Conservation (phyloP, 2,113 vertebrate genomes). For the Cyprinodon variegatus region DNA sequence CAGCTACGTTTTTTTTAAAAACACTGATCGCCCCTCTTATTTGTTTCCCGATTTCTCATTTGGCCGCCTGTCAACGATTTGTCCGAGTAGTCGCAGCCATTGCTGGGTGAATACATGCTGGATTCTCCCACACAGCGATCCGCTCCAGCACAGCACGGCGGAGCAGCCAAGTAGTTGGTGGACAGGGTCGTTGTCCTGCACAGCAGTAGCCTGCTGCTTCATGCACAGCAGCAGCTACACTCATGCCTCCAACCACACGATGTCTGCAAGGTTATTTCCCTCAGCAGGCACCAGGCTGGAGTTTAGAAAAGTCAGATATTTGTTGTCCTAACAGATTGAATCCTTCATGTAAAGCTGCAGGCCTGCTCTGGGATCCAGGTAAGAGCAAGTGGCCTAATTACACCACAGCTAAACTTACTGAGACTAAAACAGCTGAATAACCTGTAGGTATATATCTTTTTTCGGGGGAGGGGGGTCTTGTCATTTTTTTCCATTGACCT, state of each 20-base stretch:
- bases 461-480: neutral
- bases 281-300: slow-evolving; percentile 44
- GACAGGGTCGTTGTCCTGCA: slow-evolving; percentile 46
- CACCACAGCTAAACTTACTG: slow-evolving; percentile 46
- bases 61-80: slow-evolving; percentile 67
- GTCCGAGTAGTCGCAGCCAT: slow-evolving; percentile 63
- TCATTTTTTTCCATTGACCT: neutral
- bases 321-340: slow-evolving; percentile 35
- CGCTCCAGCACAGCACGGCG: slow-evolving; percentile 41
- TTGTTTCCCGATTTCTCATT: slow-evolving; percentile 59
- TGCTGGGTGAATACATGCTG: slow-evolving; percentile 65
- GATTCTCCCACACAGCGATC: slow-evolving; percentile 53
- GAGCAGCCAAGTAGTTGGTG: slow-evolving; percentile 57
- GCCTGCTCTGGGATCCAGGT: slow-evolving; percentile 52
- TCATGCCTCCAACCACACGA: slow-evolving; percentile 43
- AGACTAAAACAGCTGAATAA: slow-evolving; percentile 20
- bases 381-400: slow-evolving; percentile 65
- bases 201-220: slow-evolving; percentile 9
- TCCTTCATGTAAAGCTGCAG: slow-evolving; percentile 42
- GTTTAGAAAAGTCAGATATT: slow-evolving; percentile 63
- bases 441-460: slow-evolving; percentile 32
- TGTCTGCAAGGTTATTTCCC: slow-evolving; percentile 44
- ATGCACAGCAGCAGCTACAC: slow-evolving; percentile 47
- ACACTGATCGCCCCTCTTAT: slow-evolving; percentile 30
- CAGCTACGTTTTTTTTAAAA: neutral